Base-by-base conservation (phyloP, 1,140 invertebrate genomes). In the Drosophila teissieri region DNA sequence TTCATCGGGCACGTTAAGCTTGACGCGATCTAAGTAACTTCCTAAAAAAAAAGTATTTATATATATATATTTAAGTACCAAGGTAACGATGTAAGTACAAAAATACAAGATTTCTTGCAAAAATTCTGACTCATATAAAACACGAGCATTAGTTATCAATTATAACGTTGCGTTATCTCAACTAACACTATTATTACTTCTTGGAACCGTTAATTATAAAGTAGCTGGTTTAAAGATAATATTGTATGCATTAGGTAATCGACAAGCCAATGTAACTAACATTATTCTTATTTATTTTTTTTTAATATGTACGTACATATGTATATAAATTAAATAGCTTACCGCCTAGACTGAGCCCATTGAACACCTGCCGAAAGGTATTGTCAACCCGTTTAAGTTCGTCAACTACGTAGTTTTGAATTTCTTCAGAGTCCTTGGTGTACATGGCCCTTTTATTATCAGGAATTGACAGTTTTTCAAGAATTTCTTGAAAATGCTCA, bases 1-100 rank as follows among this genome's bases (percentile, higher is more conserved):
- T 73, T 79, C 76, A 44, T 78, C 76, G 12, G 75, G 75, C 24
- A 51, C 31, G 6, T 54, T 44, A 0, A 78, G 17, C 14, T 78
- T 78, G 1, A 64, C 48, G 11, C 76, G 31, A 58, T 78, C 76
- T 42, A 78, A 58, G 36, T 78, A 78, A 34, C 76, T 78, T 24
- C 74, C 74, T 78, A n/a, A 34, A 64, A 37, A 14, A 17, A 34
- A 31, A 8, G 24, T 7, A 7, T 4, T 24, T 24, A 3, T 8
- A 31, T 2, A 45, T 15, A 22, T 45, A 22, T 6, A 1, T 40
- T n/a, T 40, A 37, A n/a, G 4, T 37, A 37, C 36, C 3, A 11
- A 37, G 4, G 4, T 12, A 37, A 37, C 3, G 4, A 37, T 37
- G 4, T 1, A 12, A 14, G 4, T 12, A 37, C 11, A 0, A 27